Evolutionary conservation across 2,888 invertebrate genomes (phyloP).

Genomic region (Acleris literana): DNA sequence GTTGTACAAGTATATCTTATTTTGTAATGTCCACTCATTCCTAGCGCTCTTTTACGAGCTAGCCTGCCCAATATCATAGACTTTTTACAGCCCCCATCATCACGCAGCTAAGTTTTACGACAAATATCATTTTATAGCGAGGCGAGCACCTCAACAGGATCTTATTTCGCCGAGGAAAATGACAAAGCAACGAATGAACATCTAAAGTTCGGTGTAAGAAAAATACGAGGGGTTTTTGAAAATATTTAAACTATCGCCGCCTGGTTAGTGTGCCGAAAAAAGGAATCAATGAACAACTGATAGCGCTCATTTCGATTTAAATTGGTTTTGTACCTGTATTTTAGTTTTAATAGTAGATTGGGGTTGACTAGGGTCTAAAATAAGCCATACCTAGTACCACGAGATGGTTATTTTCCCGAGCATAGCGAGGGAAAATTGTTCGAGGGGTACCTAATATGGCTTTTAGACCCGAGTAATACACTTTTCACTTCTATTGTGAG

Average conservation of each 20-base stretch:
- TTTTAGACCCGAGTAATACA: too few relatives aligned
- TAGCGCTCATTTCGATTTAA: too few relatives aligned
- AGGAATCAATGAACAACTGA: too few relatives aligned
- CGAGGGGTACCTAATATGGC: too few relatives aligned
- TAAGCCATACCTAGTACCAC: too few relatives aligned
- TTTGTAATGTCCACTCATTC: conserved; percentile 53
- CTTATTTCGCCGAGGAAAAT: conserved; percentile 36
- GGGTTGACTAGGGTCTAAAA: too few relatives aligned
- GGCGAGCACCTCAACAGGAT: conserved; percentile 35
- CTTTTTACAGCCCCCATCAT: conserved; percentile 65
- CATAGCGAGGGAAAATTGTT: too few relatives aligned
- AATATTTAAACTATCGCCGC: not conserved
- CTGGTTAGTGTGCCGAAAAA: too few relatives aligned
- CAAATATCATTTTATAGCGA: conserved; percentile 51
- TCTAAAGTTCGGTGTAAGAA: conserved; percentile 10
- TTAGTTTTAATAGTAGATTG: too few relatives aligned
- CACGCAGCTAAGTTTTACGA: conserved; percentile 53
- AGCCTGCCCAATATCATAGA: conserved; percentile 54
- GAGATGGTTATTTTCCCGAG: too few relatives aligned
- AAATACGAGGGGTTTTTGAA: conserved; percentile 6
- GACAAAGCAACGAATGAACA: conserved; percentile 18
- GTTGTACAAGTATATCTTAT: conserved; percentile 4
- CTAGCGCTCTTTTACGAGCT: conserved; percentile 58
- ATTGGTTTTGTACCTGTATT: too few relatives aligned
- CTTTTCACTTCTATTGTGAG: too few relatives aligned